Percentiles rank a stretch among this genome's conserved stretches.
Conservation (phyloP, 2,113 vertebrate species). For the Varanus komodoensis region DNA sequence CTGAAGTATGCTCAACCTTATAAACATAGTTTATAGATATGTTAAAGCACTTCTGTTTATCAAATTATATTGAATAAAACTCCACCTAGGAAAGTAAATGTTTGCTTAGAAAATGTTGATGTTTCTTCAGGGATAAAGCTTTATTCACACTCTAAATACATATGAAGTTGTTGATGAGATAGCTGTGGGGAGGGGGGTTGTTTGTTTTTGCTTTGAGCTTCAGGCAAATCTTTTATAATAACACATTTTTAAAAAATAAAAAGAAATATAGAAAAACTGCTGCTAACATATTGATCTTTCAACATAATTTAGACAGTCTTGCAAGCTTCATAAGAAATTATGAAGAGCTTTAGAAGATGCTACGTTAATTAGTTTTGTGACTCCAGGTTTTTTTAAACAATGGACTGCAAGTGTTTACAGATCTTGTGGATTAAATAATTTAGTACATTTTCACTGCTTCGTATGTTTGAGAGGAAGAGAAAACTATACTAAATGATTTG, state of each 20-base stretch:
- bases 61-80: neutral
- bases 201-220: neutral
- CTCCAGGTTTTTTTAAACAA: slow-evolving; percentile 56
- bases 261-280: slow-evolving; percentile 40
- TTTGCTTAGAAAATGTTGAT: neutral
- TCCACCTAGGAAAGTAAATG: neutral
- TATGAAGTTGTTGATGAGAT: neutral
- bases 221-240: neutral
- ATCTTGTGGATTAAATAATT: slow-evolving; percentile 70
- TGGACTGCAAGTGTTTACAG: slow-evolving; percentile 20
- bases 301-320: slow-evolving; percentile 10
- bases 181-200: neutral
- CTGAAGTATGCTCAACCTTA: neutral
- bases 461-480: slow-evolving; percentile 57
- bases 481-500: slow-evolving; percentile 62
- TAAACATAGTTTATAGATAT: accelerated
- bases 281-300: slow-evolving; percentile 33
- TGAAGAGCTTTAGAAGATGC: slow-evolving; percentile 29
- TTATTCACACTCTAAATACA: accelerated
- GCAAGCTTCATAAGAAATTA: slow-evolving; percentile 30
- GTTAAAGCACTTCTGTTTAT: neutral
- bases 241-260: neutral
- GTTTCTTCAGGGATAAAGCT: neutral
- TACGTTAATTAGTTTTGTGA: slow-evolving; percentile 58
- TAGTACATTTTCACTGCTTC: slow-evolving; percentile 61